Evolutionary conservation across 2,888 invertebrate genomes (phyloP).

Genomic region (Zeuzera pyrina): DNA sequence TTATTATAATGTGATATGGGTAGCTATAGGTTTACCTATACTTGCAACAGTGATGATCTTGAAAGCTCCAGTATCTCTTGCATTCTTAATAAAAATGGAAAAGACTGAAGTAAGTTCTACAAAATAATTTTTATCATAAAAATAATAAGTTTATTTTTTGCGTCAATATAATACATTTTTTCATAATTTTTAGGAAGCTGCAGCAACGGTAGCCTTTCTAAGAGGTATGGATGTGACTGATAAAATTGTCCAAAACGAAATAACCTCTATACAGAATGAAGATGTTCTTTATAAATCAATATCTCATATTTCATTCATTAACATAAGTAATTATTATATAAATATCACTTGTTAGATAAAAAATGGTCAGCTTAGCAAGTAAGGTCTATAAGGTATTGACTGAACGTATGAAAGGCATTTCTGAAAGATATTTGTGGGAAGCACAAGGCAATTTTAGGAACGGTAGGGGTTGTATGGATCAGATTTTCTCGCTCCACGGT

Average conservation of each 20-base stretch:
- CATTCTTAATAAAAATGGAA: constrained; percentile 40
- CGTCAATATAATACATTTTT: constrained; percentile 6
- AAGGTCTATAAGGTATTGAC: too few species aligned
- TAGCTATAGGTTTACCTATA: constrained; percentile 30
- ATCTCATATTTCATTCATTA: constrained; percentile 29
- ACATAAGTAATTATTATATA: constrained; percentile 45
- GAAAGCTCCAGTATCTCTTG: constrained; percentile 48
- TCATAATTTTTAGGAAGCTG: constrained; percentile 38
- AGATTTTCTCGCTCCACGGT: too few species aligned
- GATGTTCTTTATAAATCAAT: constrained; percentile 31
- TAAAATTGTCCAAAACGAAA: constrained; percentile 33
- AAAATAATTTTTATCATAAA: neutral
- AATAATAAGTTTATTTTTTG: constrained; percentile 6
- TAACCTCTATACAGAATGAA: constrained; percentile 35
- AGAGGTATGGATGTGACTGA: constrained; percentile 35
- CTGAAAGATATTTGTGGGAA: too few species aligned
- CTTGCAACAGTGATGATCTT: constrained; percentile 31
- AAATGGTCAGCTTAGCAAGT: too few species aligned
- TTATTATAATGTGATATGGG: constrained; percentile 35
- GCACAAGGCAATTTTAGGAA: too few species aligned
- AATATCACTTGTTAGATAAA: too few species aligned
- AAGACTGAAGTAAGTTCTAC: constrained; percentile 32
- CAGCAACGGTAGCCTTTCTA: constrained; percentile 32
- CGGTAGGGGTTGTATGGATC: too few species aligned
- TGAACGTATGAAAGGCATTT: too few species aligned